These are phyloP conservation scores for Vireo altiloquus DNA, from an alignment of 2,113 vertebrate species.

Conservation along the genomic window DNA sequence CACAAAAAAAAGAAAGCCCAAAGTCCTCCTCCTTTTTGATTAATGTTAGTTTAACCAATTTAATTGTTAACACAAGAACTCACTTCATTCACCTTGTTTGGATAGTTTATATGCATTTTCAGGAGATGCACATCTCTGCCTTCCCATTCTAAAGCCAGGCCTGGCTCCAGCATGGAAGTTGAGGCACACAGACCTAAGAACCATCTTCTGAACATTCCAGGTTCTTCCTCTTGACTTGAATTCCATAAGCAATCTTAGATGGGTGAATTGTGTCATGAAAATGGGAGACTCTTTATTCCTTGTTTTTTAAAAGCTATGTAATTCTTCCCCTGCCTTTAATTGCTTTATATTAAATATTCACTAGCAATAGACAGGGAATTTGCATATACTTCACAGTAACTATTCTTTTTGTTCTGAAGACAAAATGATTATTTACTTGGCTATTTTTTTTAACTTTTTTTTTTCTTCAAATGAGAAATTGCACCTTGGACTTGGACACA, in stretches of 20 bases:
- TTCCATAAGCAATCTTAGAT: background rate
- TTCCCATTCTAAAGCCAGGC: background rate
- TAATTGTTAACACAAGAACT: background rate
- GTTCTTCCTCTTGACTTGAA: background rate
- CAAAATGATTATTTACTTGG: background rate
- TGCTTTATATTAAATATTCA: conserved; percentile 23
- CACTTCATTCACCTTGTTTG: background rate
- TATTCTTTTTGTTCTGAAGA: background rate
- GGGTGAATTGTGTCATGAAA: background rate
- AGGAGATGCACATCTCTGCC: background rate
- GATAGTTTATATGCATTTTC: background rate
- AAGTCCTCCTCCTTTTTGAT: background rate
- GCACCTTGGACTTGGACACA: background rate
- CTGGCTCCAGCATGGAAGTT: background rate
- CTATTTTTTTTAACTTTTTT: background rate
- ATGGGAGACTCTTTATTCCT: background rate
- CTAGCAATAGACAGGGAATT: background rate
- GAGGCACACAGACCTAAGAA: background rate
- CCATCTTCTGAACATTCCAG: background rate
- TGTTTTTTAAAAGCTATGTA: background rate
- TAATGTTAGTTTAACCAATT: background rate
- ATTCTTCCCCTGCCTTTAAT: background rate
- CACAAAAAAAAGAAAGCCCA: background rate
- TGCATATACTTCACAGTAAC: background rate
- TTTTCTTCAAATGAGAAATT: background rate